Conservation (phyloP, 1,140 invertebrate genomes). For the Solen grandis region DNA sequence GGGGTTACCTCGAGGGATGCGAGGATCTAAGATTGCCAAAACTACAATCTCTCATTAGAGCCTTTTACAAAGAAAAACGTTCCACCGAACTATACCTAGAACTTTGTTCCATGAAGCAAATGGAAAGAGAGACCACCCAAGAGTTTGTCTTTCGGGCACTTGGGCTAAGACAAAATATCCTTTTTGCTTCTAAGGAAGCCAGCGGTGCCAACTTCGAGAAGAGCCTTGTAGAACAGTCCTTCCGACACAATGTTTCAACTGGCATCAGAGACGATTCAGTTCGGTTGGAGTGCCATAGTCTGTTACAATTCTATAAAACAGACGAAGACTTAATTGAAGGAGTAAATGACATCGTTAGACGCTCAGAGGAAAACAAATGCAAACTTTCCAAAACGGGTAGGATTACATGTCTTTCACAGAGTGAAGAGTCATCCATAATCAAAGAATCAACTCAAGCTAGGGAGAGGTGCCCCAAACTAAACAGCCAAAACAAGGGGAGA, state of each 20-base stretch:
- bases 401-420: background rate
- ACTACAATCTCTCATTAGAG: background rate
- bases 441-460: background rate
- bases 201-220: background rate
- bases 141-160: background rate
- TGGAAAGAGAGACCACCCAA: background rate
- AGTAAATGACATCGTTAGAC: background rate
- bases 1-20: conserved; percentile 1
- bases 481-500: background rate
- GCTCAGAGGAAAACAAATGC: background rate
- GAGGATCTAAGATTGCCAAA: background rate
- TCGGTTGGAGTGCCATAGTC: background rate
- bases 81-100: conserved; percentile 3
- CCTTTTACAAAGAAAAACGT: conserved; percentile 8
- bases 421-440: background rate
- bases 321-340: background rate
- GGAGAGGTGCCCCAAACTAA: background rate
- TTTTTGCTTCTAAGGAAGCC: background rate
- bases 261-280: background rate
- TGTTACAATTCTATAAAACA: background rate
- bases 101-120: background rate
- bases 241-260: background rate
- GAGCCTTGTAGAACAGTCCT: background rate
- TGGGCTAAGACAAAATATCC: background rate
- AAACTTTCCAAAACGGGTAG: background rate